Base-by-base conservation (phyloP, 2,113 vertebrate genomes). In the Orcinus orca region DNA sequence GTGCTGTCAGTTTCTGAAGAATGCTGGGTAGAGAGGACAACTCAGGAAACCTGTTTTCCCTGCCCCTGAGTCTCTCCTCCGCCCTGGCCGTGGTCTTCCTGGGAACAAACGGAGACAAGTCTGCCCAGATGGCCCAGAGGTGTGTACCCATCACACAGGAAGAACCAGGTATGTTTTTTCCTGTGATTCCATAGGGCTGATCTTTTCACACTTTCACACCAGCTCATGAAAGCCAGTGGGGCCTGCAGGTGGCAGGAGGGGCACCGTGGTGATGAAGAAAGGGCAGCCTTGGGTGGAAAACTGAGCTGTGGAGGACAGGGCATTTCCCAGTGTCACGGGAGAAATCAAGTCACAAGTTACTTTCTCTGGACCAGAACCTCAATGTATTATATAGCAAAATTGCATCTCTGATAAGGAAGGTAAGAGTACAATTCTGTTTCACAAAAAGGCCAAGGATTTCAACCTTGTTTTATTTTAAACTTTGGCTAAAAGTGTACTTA, bases 51-150 rank as follows among this genome's bases (percentile, higher is more conserved):
- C 12, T 99, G 23, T 99, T 99, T 84, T 36, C 99, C 36, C 99
- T 99, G 0, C 99, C 99, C 0, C 93, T 99, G 47, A 99, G 99
- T 97, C 98, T 99, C 98, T 99, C 99, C 99, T 99, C 99, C 17
- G 99, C 99, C 20, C 96, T 99, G 97, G 98, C 98, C 0, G 99
- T 99, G 99, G 96, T 99, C 62, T 98, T 98, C 98, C 81, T 99
- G 95, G 99, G 99, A 33, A 98, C 99, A 0, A 96, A 90, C 97
- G 98, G 98, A 41, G 91, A 97, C 85, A 99, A 99, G 0, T 97
- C 98, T 14, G 90, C 96, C 60, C 99, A 99, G 73, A 99, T 99
- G 98, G 93, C 95, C 50, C 96, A 99, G 99, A 99, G 99, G 85
- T 6, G 92, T 96, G 0, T 38, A 15, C 50, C 50, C 15, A 3